Evolutionary conservation across 2,888 invertebrate species (phyloP), one percentile per base, ranked within the genome.

Genomic region (Odontothrips loti): DNA sequence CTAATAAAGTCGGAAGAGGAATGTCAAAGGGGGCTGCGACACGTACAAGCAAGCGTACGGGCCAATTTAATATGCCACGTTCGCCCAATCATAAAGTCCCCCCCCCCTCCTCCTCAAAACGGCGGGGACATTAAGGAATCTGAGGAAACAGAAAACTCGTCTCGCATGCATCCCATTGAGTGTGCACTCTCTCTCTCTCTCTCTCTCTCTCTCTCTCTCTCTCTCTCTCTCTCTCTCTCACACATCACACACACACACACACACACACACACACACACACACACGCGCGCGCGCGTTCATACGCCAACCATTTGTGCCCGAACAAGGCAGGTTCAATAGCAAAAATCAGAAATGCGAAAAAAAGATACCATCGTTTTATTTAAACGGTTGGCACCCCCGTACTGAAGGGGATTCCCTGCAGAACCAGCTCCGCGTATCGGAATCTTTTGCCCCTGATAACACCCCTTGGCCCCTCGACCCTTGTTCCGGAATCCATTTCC

Each of bases 41-140:
- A 75, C 68, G 68, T 75, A 75, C 68, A 27, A 23, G 23, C 68
- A 12, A 43, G 34, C 34, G 34, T 43, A 6, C 34, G 34, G 34
- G 68, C 27, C 68, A 75, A 10, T 75, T 75, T 27, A 75, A 75
- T 75, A 75, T 27, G 68, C 68, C 68, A 27, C 68, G 68, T 12
- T 12, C 23, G 27, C 23, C 68, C 27, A 27, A 11, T 20, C 68
- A 58, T 17, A 17, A 20, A n/a, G 68, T 23, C 68, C 68, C n/a
- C 23, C 27, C 27, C 68, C n/a, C 23, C 27, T 27, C 9, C 23
- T 10, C 68, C 11, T 27, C 11, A 75, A 11, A 27, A 23, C 68
- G 68, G 12, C 23, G 68, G 68, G 23, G 23, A 12, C 68, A 75
- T 27, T 75, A 27, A 75, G 12, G 68, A 58, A 58, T 58, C 58